A percentile compares a stretch with the other conserved stretches of the same genome.
phyloP scores from a whole-genome alignment of 2,797 vertebrate species.

The Micropoecilia bifurca region DNA sequence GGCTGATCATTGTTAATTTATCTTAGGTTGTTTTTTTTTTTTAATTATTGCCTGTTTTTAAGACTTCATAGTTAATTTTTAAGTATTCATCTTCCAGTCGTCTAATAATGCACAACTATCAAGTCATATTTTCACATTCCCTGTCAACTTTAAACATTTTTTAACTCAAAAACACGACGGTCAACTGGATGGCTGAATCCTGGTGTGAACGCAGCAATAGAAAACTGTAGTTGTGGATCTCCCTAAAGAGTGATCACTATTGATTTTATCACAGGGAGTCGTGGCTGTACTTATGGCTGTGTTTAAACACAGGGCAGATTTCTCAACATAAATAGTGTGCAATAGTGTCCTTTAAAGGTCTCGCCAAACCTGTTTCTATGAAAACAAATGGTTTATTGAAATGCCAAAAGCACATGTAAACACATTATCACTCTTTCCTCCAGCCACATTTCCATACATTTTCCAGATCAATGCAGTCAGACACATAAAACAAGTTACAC shows the following conservation, averaged over 20 bases:
- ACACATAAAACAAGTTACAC: conserved; percentile 10
- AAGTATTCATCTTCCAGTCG: no score
- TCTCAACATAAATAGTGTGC: conserved; percentile 31
- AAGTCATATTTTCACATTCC: no score
- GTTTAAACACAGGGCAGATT: conserved; percentile 44
- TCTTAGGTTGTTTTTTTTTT: no score
- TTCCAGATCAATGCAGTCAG: conserved; percentile 17
- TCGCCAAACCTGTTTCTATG: conserved; percentile 60
- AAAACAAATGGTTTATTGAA: conserved; percentile 22
- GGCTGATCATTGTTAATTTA: no score
- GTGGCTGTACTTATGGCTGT: conserved; percentile 41
- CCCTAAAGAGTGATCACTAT: neutral
- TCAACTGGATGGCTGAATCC: no score
- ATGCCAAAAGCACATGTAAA: neutral
- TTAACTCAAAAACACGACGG: no score
- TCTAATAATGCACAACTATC: no score
- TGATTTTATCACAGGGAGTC: conserved; percentile 38
- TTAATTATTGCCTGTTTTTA: no score
- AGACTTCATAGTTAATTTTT: no score
- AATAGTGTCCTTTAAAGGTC: conserved; percentile 27
- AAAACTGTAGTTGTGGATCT: neutral
- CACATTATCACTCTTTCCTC: conserved; percentile 1
- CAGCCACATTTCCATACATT: neutral
- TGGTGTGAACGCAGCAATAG: neutral
- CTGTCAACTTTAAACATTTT: no score